phyloP scores from a whole-genome alignment of 2,797 vertebrate genomes.

The Falco berigora region DNA sequence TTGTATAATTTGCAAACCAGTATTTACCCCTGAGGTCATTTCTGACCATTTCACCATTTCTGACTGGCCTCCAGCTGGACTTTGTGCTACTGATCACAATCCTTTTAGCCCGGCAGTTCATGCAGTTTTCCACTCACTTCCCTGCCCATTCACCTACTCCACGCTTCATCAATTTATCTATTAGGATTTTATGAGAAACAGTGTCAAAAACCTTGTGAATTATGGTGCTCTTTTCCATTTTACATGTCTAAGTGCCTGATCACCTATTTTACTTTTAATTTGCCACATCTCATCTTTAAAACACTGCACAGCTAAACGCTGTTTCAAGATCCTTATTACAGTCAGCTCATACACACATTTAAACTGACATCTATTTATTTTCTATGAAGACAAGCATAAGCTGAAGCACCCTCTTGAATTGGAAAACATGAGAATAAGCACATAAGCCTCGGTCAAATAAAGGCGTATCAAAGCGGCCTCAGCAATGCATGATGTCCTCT shows the following conservation, averaged over 20 bases:
- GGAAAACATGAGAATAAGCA: background rate
- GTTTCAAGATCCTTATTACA: background rate
- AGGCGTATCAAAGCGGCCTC: background rate
- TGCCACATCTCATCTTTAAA: background rate
- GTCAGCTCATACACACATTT: background rate
- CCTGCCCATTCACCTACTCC: background rate
- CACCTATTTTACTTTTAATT: background rate
- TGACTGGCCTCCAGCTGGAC: background rate
- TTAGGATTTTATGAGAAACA: background rate
- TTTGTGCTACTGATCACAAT: background rate
- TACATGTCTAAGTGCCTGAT: background rate
- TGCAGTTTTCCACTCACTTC: background rate
- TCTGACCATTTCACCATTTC: background rate
- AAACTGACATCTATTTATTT: background rate
- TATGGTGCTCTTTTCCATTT: background rate
- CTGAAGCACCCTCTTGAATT: background rate
- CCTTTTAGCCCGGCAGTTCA: background rate
- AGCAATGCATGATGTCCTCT: background rate
- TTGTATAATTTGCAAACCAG: background rate
- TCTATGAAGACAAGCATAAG: background rate
- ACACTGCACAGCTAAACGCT: background rate
- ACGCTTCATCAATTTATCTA: background rate
- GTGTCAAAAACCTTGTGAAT: background rate
- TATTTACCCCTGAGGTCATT: background rate
- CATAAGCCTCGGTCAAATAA: background rate